Base-by-base conservation (phyloP, 1,140 invertebrate genomes). In the Macrocentrus cingulum region DNA sequence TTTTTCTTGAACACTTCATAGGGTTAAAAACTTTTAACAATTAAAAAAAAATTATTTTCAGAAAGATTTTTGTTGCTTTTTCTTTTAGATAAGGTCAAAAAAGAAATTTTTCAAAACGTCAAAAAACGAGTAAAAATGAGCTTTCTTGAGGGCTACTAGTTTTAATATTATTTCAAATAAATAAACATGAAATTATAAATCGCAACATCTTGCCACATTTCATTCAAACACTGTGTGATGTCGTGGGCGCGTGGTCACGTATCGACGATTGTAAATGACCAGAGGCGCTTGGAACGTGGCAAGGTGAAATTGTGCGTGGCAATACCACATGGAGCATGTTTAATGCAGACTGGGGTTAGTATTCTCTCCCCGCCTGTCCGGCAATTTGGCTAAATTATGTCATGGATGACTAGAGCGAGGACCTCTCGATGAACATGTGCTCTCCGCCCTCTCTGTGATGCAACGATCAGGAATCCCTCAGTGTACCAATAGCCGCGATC, bases 351-450 rank as follows among this genome's bases (percentile, higher is more conserved):
- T 48, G 32, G 41, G 25, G 57, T 56, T 36, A 49, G 53, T 56
- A 61, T 61, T 61, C 59, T 39, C n/a, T 20, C 54, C 59, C 52
- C 59, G 59, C 59, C 59, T 52, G 52, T 61, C 48, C 41, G 61
- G 65, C 66, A 68, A 70, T 70, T 70, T 66, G 59, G 60, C 59
- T 70, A 68, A 68, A 70, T 70, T 68, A 68, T 68, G 66, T 68
- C 63, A 64, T 62, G 61, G 45, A 22, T 56, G 53, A 20, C 25
- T 37, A 36, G 39, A 39, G n/a, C 23, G 20, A n/a, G 18, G 9
- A 39, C 13, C 36, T 39, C 7, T 39, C 36, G 36, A 39, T 39
- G 7, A 8, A 15, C 36, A 8, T 15, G 36, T n/a, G 13, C 15
- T 37, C 0, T 11, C 19, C 42, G 9, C 29, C 13, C 29, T 56